Base-by-base conservation (phyloP, 2,797 vertebrate species). In the Anabas testudineus region DNA sequence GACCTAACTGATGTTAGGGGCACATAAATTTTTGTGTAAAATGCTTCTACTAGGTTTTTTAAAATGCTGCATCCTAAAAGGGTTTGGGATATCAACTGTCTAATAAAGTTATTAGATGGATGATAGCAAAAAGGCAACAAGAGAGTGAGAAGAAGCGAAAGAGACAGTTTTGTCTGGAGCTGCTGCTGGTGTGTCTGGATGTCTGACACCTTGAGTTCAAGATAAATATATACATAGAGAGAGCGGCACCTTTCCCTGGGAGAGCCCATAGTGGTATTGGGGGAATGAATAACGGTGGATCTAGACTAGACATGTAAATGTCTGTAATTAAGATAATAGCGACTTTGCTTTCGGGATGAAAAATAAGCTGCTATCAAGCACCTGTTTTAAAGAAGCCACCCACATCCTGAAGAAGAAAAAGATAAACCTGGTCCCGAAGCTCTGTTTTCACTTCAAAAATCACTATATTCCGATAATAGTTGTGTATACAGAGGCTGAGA, bases 311-410 rank as follows among this genome's bases (percentile, higher is more conserved):
- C 84, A 57, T 71, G 83, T 55, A 87, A 92, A 91, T 91, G 51
- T 78, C 81, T 91, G 71, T 90, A 89, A 92, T 92, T 90, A 91
- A 75, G 62, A 85, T 89, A 87, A 90, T 82, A 78, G 51, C 26
- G 51, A 83, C 80, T 82, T 75, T 71, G 81, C 73, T 81, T 69
- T 47, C 2, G 21, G 56, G 66, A 67, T 67, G 60, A 61, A 63
- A 67, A 86, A 71, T 52, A 76, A 68, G 71, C 32, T 64, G 76
- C 54, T 61, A 82, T 83, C 59, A 73, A 81, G 83, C 85, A 88
- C 80, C 81, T 87, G 87, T 80, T 90, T 81, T 58, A 78, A 74
- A 73, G 47, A 71, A 76, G 67, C 71, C 74, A 60, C 74, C 78
- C 60, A 67, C 82, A 80, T 74, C 64, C 42, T 47, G 42, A 14